Evolutionary conservation across 2,113 vertebrate species (phyloP).

Genomic region (Mirza zaza): DNA sequence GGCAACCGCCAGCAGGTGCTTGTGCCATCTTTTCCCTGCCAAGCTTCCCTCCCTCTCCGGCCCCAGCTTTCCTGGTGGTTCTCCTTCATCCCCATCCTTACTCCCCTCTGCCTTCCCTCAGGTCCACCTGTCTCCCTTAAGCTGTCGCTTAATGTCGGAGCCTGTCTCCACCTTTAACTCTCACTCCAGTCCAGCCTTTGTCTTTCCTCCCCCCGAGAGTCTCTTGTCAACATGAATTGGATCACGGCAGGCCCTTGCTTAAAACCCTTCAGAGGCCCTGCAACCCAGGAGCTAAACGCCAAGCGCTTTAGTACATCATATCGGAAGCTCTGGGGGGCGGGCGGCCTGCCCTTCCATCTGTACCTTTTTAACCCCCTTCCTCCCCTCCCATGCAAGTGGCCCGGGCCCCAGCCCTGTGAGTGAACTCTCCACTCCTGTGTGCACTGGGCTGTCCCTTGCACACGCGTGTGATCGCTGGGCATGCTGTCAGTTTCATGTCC

Average conservation of each 20-base stretch:
- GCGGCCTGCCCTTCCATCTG: background rate
- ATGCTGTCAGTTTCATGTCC: too few species aligned
- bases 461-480: too few species aligned
- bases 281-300: background rate
- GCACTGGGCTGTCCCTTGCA: accelerated
- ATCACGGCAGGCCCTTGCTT: background rate
- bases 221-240: background rate
- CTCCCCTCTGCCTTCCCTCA: background rate
- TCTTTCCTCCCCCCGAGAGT: background rate
- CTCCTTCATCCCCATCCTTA: background rate
- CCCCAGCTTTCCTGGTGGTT: background rate
- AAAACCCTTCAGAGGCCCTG: background rate
- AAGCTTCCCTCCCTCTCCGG: background rate
- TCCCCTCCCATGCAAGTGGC: background rate
- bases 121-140: too few species aligned
- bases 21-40: background rate
- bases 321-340: background rate
- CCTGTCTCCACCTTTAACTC: background rate
- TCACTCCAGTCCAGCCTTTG: background rate
- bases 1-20: background rate
- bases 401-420: background rate
- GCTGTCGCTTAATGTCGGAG: background rate
- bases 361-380: background rate
- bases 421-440: too few species aligned
- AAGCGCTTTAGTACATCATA: background rate